phyloP scores from a whole-genome alignment of 2,113 vertebrate genomes.

The Cromileptes altivelis region DNA sequence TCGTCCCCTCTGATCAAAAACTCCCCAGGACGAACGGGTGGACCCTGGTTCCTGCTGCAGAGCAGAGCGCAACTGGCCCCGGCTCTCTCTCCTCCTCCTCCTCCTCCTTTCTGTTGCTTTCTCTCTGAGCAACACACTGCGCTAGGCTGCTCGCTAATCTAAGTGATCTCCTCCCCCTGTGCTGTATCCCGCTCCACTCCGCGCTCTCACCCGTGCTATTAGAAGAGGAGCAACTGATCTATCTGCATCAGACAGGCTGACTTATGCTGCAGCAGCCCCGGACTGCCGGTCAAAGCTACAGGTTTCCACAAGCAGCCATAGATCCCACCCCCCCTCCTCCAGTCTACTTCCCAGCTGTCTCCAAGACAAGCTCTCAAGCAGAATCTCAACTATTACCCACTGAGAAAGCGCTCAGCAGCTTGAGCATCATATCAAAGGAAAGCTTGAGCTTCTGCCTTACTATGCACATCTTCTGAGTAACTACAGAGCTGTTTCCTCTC shows the following conservation, averaged over 20 bases:
- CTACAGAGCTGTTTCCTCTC: constrained; percentile 77
- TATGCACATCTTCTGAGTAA: constrained; percentile 78
- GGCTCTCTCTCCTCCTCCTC: constrained; percentile 13
- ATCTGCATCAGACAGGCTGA: constrained; percentile 88
- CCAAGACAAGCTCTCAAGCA: constrained; percentile 74
- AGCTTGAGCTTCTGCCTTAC: constrained; percentile 81
- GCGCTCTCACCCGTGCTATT: constrained; percentile 59
- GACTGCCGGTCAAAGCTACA: constrained; percentile 87
- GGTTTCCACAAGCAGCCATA: constrained; percentile 73
- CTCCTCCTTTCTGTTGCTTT: constrained; percentile 49
- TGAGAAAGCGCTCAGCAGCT: constrained; percentile 78
- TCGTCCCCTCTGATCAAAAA: constrained; percentile 80
- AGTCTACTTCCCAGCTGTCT: constrained; percentile 28
- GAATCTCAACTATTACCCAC: constrained; percentile 87
- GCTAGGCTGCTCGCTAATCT: constrained; percentile 68
- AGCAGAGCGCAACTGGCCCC: constrained; percentile 57
- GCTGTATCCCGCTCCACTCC: constrained; percentile 49
- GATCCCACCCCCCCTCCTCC: neutral
- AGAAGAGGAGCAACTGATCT: constrained; percentile 71
- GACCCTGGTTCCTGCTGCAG: constrained; percentile 60
- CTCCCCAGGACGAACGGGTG: constrained; percentile 42
- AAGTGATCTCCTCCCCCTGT: constrained; percentile 76
- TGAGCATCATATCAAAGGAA: constrained; percentile 86
- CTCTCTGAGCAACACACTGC: constrained; percentile 65
- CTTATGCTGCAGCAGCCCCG: constrained; percentile 84